phyloP scores from a whole-genome alignment of 2,113 vertebrate genomes.

The Brachyhypopomus occidentalis region DNA sequence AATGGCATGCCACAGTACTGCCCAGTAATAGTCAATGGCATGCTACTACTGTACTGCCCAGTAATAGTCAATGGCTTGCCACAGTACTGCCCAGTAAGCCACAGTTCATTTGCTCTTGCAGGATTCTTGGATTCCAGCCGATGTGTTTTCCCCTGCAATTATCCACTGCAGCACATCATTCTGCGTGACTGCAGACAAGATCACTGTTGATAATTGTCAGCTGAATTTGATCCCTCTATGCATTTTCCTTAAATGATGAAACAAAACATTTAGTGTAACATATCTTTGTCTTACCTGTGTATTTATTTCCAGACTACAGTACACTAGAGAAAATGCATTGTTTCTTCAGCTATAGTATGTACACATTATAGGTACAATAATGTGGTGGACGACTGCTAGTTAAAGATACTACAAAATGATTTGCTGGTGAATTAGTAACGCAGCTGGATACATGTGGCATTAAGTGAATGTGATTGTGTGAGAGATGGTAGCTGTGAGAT shows the following conservation, averaged over 20 bases:
- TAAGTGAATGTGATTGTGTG: constrained; percentile 16
- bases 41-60: constrained; percentile 3
- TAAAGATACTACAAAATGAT: neutral
- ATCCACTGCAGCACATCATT: constrained; percentile 30
- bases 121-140: constrained; percentile 13
- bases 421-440: neutral
- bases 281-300: neutral
- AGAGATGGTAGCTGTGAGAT: neutral
- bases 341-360: neutral
- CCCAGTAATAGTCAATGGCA: constrained; percentile 17
- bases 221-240: constrained; percentile 40
- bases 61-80: constrained; percentile 1
- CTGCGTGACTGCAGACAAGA: constrained; percentile 39
- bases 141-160: neutral
- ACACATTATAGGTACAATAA: neutral
- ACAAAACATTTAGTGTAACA: constrained; percentile 23
- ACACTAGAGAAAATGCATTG: constrained; percentile 4
- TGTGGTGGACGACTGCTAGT: neutral
- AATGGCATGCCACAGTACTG: constrained; percentile 3
- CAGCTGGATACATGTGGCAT: neutral
- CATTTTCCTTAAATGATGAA: constrained; percentile 17
- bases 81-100: constrained; percentile 24
- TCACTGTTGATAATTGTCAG: constrained; percentile 42
- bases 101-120: constrained; percentile 24
- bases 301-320: constrained; percentile 41